These are phyloP conservation scores for Ceyx melanurus DNA, from an alignment of 2,113 vertebrate genomes.

Conservation along the genomic window DNA sequence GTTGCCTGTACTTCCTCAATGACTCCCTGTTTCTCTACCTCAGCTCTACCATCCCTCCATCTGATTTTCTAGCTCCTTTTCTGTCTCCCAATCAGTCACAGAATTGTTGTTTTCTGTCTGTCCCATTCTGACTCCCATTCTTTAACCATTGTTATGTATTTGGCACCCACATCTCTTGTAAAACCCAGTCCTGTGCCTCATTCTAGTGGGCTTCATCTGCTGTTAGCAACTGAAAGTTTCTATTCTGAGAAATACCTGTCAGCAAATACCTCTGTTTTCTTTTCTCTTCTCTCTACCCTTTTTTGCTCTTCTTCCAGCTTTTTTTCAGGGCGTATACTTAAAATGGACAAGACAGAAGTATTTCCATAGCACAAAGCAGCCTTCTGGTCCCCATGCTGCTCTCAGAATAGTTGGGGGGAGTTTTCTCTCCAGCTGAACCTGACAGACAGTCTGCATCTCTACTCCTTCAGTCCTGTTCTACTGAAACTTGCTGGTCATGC, in stretches of 20 bases:
- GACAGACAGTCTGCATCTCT: too few relatives aligned
- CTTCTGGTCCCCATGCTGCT: too few relatives aligned
- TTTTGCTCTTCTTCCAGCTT: neutral
- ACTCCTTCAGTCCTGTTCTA: too few relatives aligned
- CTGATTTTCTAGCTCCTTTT: neutral
- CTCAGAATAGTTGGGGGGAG: too few relatives aligned
- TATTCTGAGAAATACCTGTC: neutral
- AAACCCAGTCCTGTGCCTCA: neutral
- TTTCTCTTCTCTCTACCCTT: neutral
- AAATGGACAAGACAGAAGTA: neutral
- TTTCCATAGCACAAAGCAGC: neutral
- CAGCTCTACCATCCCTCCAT: neutral
- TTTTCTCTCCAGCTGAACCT: too few relatives aligned
- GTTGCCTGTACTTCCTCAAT: neutral
- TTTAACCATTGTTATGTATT: neutral
- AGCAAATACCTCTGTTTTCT: neutral
- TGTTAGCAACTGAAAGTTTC: neutral
- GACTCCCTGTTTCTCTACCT: neutral
- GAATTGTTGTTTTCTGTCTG: neutral
- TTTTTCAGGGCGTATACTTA: neutral
- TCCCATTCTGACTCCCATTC: neutral
- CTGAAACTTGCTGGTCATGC: too few relatives aligned
- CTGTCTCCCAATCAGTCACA: neutral
- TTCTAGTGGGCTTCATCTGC: neutral
- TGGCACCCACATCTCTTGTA: neutral